phyloP scores from a whole-genome alignment of 2,797 vertebrate genomes.

The Sandelia bainsii region DNA sequence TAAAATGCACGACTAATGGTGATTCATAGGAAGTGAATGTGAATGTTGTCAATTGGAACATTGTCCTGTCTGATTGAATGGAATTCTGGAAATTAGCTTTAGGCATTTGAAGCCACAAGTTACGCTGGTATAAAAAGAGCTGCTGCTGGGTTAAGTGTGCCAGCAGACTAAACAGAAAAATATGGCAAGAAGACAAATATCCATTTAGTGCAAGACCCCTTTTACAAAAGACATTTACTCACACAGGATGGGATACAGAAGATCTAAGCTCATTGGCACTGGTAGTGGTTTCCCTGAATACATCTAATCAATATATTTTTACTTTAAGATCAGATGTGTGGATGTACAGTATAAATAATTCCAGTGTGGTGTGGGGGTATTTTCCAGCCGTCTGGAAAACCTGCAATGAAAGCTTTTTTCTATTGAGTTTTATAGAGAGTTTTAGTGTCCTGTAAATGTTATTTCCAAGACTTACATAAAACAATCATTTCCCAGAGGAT shows the following conservation, averaged over 20 bases:
- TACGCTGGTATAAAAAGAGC: conserved; percentile 31
- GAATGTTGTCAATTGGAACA: conserved; percentile 2
- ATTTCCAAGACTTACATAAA: conserved; percentile 61
- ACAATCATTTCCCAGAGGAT: conserved; percentile 56
- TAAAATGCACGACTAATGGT: conserved; percentile 1
- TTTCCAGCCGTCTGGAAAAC: conserved; percentile 31
- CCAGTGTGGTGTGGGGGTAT: background rate
- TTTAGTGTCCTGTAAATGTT: conserved; percentile 62
- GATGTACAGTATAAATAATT: conserved; percentile 13
- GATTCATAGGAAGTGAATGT: conserved; percentile 18
- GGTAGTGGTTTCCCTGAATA: conserved; percentile 18
- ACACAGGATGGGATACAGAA: conserved; percentile 19
- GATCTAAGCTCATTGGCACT: conserved; percentile 20
- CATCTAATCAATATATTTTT: conserved; percentile 39
- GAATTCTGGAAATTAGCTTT: conserved; percentile 32
- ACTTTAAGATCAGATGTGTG: conserved; percentile 37
- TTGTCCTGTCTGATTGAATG: conserved; percentile 23
- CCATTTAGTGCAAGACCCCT: conserved; percentile 3
- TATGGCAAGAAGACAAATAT: conserved; percentile 11
- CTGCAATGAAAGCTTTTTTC: conserved; percentile 47
- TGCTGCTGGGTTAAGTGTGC: conserved; percentile 38
- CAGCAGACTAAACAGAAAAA: conserved; percentile 20
- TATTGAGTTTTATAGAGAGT: conserved; percentile 50
- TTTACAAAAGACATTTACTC: conserved; percentile 24
- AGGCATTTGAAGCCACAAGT: conserved; percentile 26